Evolutionary conservation across 1,140 invertebrate species (phyloP), one percentile per base, ranked within the genome.

Genomic region (Cherax destructor): DNA sequence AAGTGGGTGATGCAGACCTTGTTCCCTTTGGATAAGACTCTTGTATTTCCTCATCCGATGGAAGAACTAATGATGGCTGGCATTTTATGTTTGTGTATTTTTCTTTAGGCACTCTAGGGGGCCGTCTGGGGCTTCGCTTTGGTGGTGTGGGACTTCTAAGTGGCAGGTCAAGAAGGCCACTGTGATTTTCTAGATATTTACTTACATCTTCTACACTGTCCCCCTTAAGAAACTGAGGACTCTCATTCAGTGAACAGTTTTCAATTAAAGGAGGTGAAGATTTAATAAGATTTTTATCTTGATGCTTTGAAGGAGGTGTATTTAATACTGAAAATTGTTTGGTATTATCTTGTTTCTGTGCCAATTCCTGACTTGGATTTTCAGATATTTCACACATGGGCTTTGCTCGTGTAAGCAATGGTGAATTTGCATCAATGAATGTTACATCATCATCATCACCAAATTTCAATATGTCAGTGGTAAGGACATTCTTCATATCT

Each of bases 131-230:
- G 13, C 83, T 85, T 72, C 61, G 79, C 61, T 85, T 91, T 10
- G 89, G 89, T 11, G 89, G 89, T n/a, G 89, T 91, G 10, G 89
- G 89, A 85, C 89, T 86, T 50, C 89, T 77, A 2, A 91, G 18
- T 61, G 89, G 89, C 41, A 91, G 61, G 49, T 61, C 81, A 9
- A 65, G 59, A 13, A 91, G 74, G 13, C 56, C 78, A 18, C 76
- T 91, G 52, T 41, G 59, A 24, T 85, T 61, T 18, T 86, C 83
- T 50, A 49, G 21, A 9, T 50, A 50, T 72, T 30, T 85, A 30
- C 24, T 24, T n/a, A 85, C 21, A 16, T 91, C 83, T 30, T 86
- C 83, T 65, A 47, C 41, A 1, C 24, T 80, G 10, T 80, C 86
- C 16, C 59, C 59, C 65, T 30, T 79, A 10, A 41, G 76, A 49